Evolutionary conservation across 2,797 vertebrate genomes (phyloP), one percentile per base, ranked within the genome.

Genomic region (Premnoplex brunnescens): DNA sequence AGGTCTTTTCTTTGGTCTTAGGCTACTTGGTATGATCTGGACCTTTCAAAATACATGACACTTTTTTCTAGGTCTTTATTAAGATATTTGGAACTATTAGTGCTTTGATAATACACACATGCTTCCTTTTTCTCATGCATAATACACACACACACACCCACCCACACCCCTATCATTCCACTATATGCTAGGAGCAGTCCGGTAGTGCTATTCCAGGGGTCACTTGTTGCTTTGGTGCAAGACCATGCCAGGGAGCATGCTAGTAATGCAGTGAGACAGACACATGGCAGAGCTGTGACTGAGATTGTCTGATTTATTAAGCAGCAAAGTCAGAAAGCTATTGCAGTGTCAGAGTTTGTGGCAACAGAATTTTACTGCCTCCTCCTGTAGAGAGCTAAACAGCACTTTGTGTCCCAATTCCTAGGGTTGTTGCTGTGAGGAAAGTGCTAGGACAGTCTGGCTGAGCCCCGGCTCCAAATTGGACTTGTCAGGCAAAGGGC

Each of bases 211-310:
- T 55, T 80, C 19, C 43, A 26, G 14, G 16, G 12, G 3, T 76
- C 34, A 49, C 0, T 1, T 10, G 5, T 18, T 59, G 13, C 7
- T 74, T 48, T 63, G n/a, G 19, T 36, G 27, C 20, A 59, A 63
- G 72, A 28, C 3, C 14, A 22, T 9, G 7, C 16, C 37, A 37
- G 34, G 28, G 6, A 69, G 5, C 19, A 11, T 28, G 26, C 2
- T 28, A 10, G 4, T 23, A 58, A 9, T 15, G 15, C 20, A 56
- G 7, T 24, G 67, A 37, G 46, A 51, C 27, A 46, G 60, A 21
- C 13, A 43, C 8, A 13, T 1, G 1, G 34, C 48, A 74, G n/a
- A 5, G 0, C 10, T 63, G n/a, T 59, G 30, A 16, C 46, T 43
- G 30, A 54, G 7, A 3, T 60, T 59, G 7, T 21, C 21, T 48